Conservation (phyloP, 2,888 invertebrate genomes). For the Limnephilus auricula region DNA sequence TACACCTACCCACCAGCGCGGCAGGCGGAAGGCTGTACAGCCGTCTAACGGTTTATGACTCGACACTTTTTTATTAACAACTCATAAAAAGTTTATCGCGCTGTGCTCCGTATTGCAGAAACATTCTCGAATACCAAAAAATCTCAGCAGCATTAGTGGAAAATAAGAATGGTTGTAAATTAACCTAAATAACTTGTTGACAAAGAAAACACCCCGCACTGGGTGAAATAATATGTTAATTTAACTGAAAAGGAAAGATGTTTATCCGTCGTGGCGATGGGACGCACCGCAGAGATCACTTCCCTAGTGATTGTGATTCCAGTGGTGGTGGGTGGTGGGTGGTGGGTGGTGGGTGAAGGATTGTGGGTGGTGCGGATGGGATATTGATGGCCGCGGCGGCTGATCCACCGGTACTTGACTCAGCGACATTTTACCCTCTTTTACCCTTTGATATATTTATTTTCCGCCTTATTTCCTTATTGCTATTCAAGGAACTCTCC, state of each 20-base stretch:
- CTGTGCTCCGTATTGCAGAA: background rate
- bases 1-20: background rate
- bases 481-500: background rate
- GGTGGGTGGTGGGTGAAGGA: background rate
- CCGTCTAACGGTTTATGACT: constrained; percentile 46
- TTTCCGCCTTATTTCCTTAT: constrained; percentile 19
- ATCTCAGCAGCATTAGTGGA: background rate
- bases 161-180: background rate
- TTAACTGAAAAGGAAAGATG: background rate
- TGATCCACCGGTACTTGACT: constrained; percentile 29
- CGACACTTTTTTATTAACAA: constrained; percentile 49
- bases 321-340: background rate
- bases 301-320: background rate
- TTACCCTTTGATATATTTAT: constrained; percentile 41
- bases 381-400: constrained; percentile 42
- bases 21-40: background rate
- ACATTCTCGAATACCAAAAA: background rate
- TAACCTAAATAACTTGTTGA: background rate
- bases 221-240: background rate
- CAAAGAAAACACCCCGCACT: background rate
- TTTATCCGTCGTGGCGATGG: background rate
- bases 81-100: background rate
- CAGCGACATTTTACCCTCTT: constrained; percentile 42
- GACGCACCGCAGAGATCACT: background rate
- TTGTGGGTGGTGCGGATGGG: background rate